Percentiles rank a stretch among this genome's conserved stretches.
Evolutionary conservation across 2,888 invertebrate genomes (phyloP).

Genomic region (Drosophila merina): DNA sequence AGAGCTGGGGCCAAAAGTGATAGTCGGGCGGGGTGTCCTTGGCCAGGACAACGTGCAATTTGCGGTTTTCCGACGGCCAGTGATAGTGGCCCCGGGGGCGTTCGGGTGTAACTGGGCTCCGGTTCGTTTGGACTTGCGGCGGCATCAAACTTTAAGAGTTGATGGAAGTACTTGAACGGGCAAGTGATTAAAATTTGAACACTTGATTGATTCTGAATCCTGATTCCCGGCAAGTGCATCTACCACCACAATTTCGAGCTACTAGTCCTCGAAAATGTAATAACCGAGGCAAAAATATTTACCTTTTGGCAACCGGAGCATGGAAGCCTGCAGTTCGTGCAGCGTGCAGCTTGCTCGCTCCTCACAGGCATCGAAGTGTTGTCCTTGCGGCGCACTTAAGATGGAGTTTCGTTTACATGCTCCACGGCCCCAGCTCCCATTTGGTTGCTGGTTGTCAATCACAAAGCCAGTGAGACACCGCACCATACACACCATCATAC

Average conservation of each 20-base stretch:
- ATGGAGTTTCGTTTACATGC: slow-evolving; percentile 67
- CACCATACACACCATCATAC: slow-evolving; percentile 1
- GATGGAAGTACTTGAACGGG: slow-evolving; percentile 55
- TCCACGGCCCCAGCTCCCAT: slow-evolving; percentile 44
- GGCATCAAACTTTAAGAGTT: slow-evolving; percentile 63
- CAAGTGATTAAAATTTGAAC: slow-evolving; percentile 73
- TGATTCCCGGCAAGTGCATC: slow-evolving; percentile 41
- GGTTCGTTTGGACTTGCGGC: slow-evolving; percentile 39
- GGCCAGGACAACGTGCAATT: slow-evolving; percentile 58
- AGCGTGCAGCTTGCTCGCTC: slow-evolving; percentile 11
- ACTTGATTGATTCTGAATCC: slow-evolving; percentile 70
- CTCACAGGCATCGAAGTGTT: slow-evolving; percentile 18
- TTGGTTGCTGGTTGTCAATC: slow-evolving; percentile 55
- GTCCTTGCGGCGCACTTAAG: slow-evolving; percentile 40
- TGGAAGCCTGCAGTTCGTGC: slow-evolving; percentile 46
- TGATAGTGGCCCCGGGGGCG: slow-evolving; percentile 48
- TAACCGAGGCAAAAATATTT: slow-evolving; percentile 73
- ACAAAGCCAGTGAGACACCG: slow-evolving; percentile 46
- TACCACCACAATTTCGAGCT: slow-evolving; percentile 9
- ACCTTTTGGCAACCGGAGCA: slow-evolving; percentile 67
- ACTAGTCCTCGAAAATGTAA: slow-evolving; percentile 59
- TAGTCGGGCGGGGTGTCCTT: slow-evolving; percentile 26
- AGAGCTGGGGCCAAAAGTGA: background rate
- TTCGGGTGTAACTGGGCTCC: slow-evolving; percentile 25
- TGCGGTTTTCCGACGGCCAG: slow-evolving; percentile 56